These are phyloP conservation scores for Gymnothorax javanicus DNA, from an alignment of 2,797 vertebrate genomes.

Conservation along the genomic window DNA sequence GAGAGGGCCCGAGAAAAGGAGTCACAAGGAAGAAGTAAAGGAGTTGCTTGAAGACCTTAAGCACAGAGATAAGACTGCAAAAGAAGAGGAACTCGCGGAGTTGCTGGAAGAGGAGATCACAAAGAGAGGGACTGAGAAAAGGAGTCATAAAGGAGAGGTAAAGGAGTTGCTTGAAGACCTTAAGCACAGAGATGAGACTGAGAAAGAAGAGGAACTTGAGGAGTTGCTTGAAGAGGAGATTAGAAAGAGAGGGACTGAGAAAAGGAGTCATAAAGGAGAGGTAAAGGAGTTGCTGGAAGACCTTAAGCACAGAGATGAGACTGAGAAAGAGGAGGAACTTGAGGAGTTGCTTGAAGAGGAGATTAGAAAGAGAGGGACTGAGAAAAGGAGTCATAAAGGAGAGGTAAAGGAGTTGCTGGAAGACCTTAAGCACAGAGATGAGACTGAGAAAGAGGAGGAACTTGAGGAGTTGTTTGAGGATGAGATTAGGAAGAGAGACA, in stretches of 20 bases:
- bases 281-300: slow-evolving; percentile 24
- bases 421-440: slow-evolving; percentile 67
- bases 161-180: slow-evolving; percentile 12
- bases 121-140: slow-evolving; percentile 31
- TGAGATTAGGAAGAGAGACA: slow-evolving; percentile 20
- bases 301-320: background rate
- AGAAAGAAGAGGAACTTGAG: slow-evolving; percentile 26
- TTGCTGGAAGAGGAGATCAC: slow-evolving; percentile 15
- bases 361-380: slow-evolving; percentile 60
- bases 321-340: slow-evolving; percentile 59
- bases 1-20: background rate
- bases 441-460: slow-evolving; percentile 54
- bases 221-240: slow-evolving; percentile 19
- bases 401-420: slow-evolving; percentile 62
- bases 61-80: background rate
- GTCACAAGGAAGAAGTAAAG: slow-evolving; percentile 9
- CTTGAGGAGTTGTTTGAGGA: slow-evolving; percentile 43
- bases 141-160: slow-evolving; percentile 51
- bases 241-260: slow-evolving; percentile 6
- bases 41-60: slow-evolving; percentile 18
- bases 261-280: background rate
- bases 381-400: slow-evolving; percentile 59
- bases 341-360: slow-evolving; percentile 65
- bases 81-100: slow-evolving; percentile 36
- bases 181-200: slow-evolving; percentile 3